A percentile compares a stretch with the other conserved stretches of the same genome.
Conservation (phyloP, 2,113 vertebrate species). For the Onychostoma macrolepis region DNA sequence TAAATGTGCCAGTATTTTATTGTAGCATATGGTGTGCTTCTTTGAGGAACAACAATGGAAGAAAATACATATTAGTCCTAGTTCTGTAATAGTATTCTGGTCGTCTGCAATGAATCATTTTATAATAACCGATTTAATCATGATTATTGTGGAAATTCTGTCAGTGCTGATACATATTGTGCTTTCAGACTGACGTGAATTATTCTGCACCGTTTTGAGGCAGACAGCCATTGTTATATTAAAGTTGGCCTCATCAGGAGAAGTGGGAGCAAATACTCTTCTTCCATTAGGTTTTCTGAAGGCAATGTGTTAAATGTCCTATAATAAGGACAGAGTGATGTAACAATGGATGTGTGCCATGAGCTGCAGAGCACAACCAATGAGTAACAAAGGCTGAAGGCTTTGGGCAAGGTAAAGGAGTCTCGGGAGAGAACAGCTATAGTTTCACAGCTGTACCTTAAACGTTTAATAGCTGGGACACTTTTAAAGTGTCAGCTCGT, state of each 20-base stretch:
- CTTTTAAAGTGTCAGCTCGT: neutral
- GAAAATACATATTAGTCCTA: neutral
- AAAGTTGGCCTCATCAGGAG: neutral
- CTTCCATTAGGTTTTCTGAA: neutral
- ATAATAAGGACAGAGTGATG: neutral
- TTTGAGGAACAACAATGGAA: neutral
- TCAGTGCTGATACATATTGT: neutral
- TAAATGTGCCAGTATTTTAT: constrained; percentile 8
- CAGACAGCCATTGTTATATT: neutral
- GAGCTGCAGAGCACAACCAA: neutral
- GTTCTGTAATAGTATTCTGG: neutral
- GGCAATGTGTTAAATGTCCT: neutral
- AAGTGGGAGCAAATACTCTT: neutral
- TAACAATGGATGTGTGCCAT: neutral
- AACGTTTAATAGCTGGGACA: neutral
- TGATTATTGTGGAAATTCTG: neutral
- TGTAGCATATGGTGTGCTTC: constrained; percentile 4
- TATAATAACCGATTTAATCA: neutral
- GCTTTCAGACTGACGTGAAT: neutral
- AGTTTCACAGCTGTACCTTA: neutral
- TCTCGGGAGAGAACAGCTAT: neutral
- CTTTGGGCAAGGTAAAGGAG: constrained; percentile 32
- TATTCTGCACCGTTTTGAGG: neutral
- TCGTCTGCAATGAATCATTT: neutral
- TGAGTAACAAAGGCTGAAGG: constrained; percentile 17